phyloP scores from a whole-genome alignment of 2,113 vertebrate genomes.

The Plectropomus leopardus region DNA sequence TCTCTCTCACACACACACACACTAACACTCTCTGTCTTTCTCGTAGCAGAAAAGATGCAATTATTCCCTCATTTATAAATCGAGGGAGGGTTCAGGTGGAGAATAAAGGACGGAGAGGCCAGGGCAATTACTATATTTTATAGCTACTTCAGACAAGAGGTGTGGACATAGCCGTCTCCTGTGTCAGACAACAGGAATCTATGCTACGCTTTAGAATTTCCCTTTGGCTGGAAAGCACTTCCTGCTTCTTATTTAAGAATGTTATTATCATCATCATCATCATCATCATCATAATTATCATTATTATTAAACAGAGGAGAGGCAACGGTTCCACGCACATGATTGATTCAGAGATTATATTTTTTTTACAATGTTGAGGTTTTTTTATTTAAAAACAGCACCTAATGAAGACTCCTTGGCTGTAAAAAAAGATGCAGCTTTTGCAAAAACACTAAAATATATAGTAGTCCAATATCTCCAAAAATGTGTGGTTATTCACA shows the following conservation, averaged over 20 bases:
- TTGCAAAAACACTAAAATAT: background rate
- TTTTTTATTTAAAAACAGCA: background rate
- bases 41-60: slow-evolving; percentile 16
- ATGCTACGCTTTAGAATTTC: slow-evolving; percentile 24
- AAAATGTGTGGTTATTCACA: background rate
- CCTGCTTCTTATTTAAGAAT: background rate
- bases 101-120: slow-evolving; percentile 3
- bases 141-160: slow-evolving; percentile 38
- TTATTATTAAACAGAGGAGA: too few relatives aligned
- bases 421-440: background rate
- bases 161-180: slow-evolving; percentile 19
- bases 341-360: too few relatives aligned
- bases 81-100: background rate
- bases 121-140: slow-evolving; percentile 35
- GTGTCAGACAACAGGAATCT: slow-evolving; percentile 15
- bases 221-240: background rate
- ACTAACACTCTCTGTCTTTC: background rate
- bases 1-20: background rate
- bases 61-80: slow-evolving; percentile 39
- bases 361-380: too few relatives aligned
- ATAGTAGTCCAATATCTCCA: background rate
- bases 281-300: background rate
- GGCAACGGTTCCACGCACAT: too few relatives aligned
- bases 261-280: background rate
- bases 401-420: background rate